Base-by-base conservation (phyloP, 2,888 invertebrate genomes). In the Limnephilus lunatus region DNA sequence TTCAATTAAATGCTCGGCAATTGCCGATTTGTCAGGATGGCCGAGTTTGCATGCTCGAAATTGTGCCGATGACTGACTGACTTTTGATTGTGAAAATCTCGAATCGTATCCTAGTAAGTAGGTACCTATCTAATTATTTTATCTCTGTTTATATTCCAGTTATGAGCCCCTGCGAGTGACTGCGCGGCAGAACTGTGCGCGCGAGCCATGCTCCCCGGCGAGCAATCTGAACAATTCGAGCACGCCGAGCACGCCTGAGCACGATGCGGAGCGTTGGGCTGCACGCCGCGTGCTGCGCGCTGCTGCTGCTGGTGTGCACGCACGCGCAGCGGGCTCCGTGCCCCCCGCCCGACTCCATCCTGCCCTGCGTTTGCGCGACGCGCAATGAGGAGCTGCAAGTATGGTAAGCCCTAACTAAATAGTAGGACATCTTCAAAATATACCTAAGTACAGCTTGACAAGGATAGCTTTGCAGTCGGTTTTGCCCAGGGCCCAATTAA, bases 301-400 rank as follows among this genome's bases (percentile, higher is more conserved):
- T 53, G 82, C 68, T 92, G 81, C 53, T 90, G 82, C 90, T 90
- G 91, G 90, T 19, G 91, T 85, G 83, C 15, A 90, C 85, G 15
- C 81, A 90, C 44, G 87, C 92, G 30, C 91, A 93, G 93, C 91
- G 93, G 86, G 93, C 92, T 85, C 93, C 93, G 94, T 98, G 98
- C 95, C 98, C 98, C 44, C 96, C 97, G 44, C 97, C 98, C 93
- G 98, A 98, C 94, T 96, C 96, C 87, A 98, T 98, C 94, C 95
- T 98, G 92, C 98, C 98, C 39, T 98, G 98, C 95, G 97, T 98
- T 94, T 98, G 98, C 95, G 97, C 98, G 48, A 96, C 97, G 93
- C 97, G 98, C 87, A 97, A 97, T 94, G 97, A 97, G 94, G 98
- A 98, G 94, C 96, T 98, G 94, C 98, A 98, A 96, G 98, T 98